Base-by-base conservation (phyloP, 2,888 invertebrate species). In the Phyllotreta cruciferae region DNA sequence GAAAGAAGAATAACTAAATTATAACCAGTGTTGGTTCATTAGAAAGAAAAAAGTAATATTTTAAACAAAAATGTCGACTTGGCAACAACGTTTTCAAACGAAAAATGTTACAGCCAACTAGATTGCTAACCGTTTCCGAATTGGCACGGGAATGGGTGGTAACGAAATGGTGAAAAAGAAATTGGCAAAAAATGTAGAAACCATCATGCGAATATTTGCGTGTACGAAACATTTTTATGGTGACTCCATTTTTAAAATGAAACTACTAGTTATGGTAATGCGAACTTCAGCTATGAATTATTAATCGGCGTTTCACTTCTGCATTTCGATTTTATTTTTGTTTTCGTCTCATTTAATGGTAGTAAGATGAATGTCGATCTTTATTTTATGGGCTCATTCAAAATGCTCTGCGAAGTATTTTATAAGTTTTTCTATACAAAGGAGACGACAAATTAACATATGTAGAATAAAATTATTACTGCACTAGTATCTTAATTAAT, bases 191-290 rank as follows among this genome's bases (percentile, higher is more conserved):
- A 24, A 49, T 14, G 36, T n/a, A 14, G 11, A 35, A 34, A 35
- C 34, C 8, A 7, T 9, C 49, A 49, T 35, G 35, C 9, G 49
- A 49, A 35, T 49, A 61, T 61, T 54, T 55, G 55, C 61, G 61
- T 61, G 61, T 55, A 54, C 41, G n/a, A 11, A 35, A 14, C 35
- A n/a, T 45, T 56, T 49, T 41, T 61, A 49, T 49, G 55, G 45
- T 55, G 35, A 49, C 49, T 61, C 55, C 55, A 49, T 61, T 55
- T 49, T 55, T 47, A 45, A 49, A 24, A 39, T 7, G 39, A 35
- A 55, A 55, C 61, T 55, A 61, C 61, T 61, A 55, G 61, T 55
- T 61, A 61, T 61, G 61, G 37, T 61, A 61, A 61, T 61, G 52
- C 54, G 47, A 55, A 61, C 49, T 35, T 9, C 35, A 8, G 49